These are phyloP conservation scores for Atrina japonica DNA, from an alignment of 2,888 invertebrate genomes.

Conservation along the genomic window DNA sequence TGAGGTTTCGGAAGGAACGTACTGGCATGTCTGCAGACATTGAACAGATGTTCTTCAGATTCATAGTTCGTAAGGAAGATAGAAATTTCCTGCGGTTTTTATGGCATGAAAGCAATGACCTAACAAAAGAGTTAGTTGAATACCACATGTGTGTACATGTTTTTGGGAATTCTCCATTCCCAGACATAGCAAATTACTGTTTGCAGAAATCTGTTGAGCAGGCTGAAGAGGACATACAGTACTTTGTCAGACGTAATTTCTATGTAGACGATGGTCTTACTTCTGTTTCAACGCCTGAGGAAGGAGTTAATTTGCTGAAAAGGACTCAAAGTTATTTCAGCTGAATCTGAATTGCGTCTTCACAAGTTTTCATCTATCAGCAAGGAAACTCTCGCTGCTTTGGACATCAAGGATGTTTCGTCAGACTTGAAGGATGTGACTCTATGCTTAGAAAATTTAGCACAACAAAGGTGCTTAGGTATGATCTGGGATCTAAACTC, in stretches of 20 bases:
- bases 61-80: constrained; percentile 42
- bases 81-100: constrained; percentile 52
- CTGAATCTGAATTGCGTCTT: neutral
- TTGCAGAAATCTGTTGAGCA: constrained; percentile 41
- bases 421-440: constrained; percentile 1
- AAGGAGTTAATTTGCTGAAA: constrained; percentile 35
- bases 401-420: neutral
- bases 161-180: constrained; percentile 51
- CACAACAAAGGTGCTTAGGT: constrained; percentile 33
- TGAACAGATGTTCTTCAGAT: constrained; percentile 53
- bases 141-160: constrained; percentile 50
- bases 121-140: constrained; percentile 34
- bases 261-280: constrained; percentile 57
- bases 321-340: neutral
- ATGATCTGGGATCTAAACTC: constrained; percentile 44
- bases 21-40: constrained; percentile 48
- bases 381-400: neutral
- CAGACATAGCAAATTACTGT: constrained; percentile 49
- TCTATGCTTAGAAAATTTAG: constrained; percentile 36
- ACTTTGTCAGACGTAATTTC: constrained; percentile 49
- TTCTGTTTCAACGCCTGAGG: constrained; percentile 30
- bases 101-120: constrained; percentile 48
- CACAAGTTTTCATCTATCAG: constrained; percentile 5
- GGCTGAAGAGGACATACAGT: constrained; percentile 23
- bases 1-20: constrained; percentile 42